Conservation (phyloP, 2,888 invertebrate genomes). For the Rotaria socialis region DNA sequence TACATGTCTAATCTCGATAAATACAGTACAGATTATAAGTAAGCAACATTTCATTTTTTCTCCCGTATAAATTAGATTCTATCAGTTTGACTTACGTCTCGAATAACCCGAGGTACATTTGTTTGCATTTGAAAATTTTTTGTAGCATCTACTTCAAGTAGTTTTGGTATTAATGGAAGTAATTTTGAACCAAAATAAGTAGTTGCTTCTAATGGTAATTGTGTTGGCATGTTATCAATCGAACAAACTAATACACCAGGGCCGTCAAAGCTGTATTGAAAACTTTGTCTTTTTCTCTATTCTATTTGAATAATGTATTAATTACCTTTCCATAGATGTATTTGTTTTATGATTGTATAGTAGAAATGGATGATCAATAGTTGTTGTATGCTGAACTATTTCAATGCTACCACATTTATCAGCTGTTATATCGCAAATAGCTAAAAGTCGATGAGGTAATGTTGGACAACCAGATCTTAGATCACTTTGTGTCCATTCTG, state of each 20-base stretch:
- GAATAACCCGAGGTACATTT: background rate
- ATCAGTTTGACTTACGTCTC: background rate
- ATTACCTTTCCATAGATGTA: slow-evolving; percentile 81
- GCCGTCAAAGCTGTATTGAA: slow-evolving; percentile 74
- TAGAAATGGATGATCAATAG: slow-evolving; percentile 97
- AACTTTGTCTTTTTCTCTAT: background rate
- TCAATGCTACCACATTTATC: slow-evolving; percentile 97
- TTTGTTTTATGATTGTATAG: slow-evolving; percentile 98
- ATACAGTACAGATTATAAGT: too few species aligned
- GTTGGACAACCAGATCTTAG: slow-evolving; percentile 61
- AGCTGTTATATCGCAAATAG: slow-evolving; percentile 94
- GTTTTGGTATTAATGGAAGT: slow-evolving; percentile 79
- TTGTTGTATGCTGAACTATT: slow-evolving; percentile 99
- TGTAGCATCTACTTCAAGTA: slow-evolving; percentile 60
- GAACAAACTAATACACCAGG: slow-evolving; percentile 97
- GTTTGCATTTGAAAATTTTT: slow-evolving; percentile 44
- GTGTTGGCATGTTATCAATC: slow-evolving; percentile 99
- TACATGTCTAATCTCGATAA: too few species aligned
- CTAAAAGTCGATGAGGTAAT: slow-evolving; percentile 62
- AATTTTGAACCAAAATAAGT: slow-evolving; percentile 93
- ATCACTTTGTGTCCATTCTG: slow-evolving; percentile 81
- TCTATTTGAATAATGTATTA: too few species aligned
- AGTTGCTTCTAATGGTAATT: slow-evolving; percentile 90
- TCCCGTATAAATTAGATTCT: too few species aligned
- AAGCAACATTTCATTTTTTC: too few species aligned